A percentile compares a stretch with the other conserved stretches of the same genome.
Evolutionary conservation across 2,797 vertebrate genomes (phyloP).

Genomic region (Cyclura pinguis): DNA sequence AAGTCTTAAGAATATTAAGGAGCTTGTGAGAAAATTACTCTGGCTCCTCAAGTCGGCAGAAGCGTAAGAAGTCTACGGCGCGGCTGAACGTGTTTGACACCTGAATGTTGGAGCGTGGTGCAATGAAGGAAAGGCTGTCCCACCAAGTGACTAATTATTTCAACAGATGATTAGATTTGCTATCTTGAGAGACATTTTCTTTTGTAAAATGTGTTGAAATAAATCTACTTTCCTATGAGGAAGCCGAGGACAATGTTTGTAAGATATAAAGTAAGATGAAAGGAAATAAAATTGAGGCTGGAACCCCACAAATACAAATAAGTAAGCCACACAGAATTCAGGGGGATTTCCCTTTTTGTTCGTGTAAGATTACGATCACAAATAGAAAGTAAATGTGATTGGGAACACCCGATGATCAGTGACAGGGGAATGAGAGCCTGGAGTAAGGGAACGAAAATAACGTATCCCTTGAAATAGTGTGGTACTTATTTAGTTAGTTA

Average conservation of each 20-base stretch:
- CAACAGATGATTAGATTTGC: slow-evolving; percentile 66
- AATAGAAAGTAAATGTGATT: slow-evolving; percentile 10
- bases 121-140: slow-evolving; percentile 54
- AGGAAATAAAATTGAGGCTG: background rate
- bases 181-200: slow-evolving; percentile 48
- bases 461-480: background rate
- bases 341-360: background rate
- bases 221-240: slow-evolving; percentile 43
- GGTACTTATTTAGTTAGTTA: background rate
- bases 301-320: background rate
- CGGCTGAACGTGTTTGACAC: slow-evolving; percentile 77
- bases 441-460: accelerated
- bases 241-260: slow-evolving; percentile 14
- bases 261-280: too few relatives aligned
- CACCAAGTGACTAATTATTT: slow-evolving; percentile 54
- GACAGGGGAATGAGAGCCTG: slow-evolving; percentile 7
- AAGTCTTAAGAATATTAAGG: slow-evolving; percentile 78
- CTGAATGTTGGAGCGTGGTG: slow-evolving; percentile 65
- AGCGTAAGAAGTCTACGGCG: slow-evolving; percentile 76
- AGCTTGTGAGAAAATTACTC: slow-evolving; percentile 67
- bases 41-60: slow-evolving; percentile 76
- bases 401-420: background rate
- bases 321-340: background rate
- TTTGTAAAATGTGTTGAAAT: slow-evolving; percentile 13
- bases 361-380: background rate